These are phyloP conservation scores for Tachystola acroxantha DNA, from an alignment of 2,888 invertebrate species.

Conservation along the genomic window DNA sequence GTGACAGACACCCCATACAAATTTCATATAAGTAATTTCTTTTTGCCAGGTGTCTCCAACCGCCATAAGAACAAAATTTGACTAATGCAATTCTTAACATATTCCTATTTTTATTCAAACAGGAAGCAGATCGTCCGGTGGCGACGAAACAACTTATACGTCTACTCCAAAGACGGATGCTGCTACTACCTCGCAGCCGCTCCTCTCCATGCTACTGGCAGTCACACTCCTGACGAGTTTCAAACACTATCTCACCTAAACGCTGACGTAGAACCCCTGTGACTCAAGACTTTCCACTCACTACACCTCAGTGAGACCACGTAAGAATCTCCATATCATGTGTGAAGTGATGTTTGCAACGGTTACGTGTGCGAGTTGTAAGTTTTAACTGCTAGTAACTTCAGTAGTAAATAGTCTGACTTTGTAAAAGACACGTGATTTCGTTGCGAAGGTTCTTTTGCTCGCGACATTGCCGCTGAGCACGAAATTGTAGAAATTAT, in stretches of 20 bases:
- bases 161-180: conserved; percentile 45
- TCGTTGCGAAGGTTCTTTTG: conserved; percentile 15
- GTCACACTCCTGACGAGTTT: conserved; percentile 25
- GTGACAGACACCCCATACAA: too few species aligned
- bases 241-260: conserved; percentile 36
- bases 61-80: too few species aligned
- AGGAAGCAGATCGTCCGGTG: conserved; percentile 25
- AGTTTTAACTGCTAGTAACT: conserved; percentile 16
- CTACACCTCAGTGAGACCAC: conserved; percentile 22
- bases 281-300: conserved; percentile 20
- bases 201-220: conserved; percentile 24
- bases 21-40: too few species aligned
- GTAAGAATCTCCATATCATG: conserved; percentile 49
- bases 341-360: conserved; percentile 29
- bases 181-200: conserved; percentile 25
- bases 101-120: conserved; percentile 18
- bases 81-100: too few species aligned
- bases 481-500: conserved; percentile 6
- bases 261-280: conserved; percentile 13
- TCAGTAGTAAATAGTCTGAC: conserved; percentile 26
- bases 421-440: conserved; percentile 34
- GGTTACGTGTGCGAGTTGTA: conserved; percentile 21
- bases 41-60: too few species aligned
- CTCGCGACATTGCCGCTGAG: conserved; percentile 1
- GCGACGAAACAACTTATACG: conserved; percentile 41